phyloP scores from a whole-genome alignment of 2,888 invertebrate genomes.

The Patella caerulea region DNA sequence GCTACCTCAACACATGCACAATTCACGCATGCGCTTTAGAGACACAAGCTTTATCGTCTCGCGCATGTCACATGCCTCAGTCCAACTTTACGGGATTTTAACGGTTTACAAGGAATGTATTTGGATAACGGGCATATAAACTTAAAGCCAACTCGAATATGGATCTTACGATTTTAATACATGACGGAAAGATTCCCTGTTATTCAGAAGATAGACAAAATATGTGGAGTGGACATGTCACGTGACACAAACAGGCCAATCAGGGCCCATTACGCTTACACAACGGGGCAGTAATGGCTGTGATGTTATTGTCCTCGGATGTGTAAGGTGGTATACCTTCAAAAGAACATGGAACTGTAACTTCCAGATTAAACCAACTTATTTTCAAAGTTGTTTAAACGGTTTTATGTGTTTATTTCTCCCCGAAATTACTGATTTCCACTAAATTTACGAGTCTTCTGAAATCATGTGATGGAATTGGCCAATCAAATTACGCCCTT shows the following conservation, averaged over 20 bases:
- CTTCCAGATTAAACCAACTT: too few species aligned
- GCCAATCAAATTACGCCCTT: slow-evolving; percentile 64
- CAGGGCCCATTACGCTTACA: slow-evolving; percentile 17
- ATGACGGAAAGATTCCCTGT: neutral
- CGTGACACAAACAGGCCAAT: slow-evolving; percentile 22
- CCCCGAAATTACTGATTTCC: slow-evolving; percentile 11
- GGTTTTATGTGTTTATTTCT: too few species aligned
- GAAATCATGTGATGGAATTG: slow-evolving; percentile 65
- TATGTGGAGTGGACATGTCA: slow-evolving; percentile 13
- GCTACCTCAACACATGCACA: slow-evolving; percentile 29
- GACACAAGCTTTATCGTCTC: slow-evolving; percentile 14
- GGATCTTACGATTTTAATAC: too few species aligned
- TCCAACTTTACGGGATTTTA: too few species aligned
- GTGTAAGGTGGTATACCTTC: neutral
- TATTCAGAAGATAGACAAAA: neutral
- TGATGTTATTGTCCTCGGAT: slow-evolving; percentile 8
- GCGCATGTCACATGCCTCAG: slow-evolving; percentile 5
- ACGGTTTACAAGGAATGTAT: too few species aligned
- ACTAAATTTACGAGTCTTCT: slow-evolving; percentile 19
- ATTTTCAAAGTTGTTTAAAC: too few species aligned
- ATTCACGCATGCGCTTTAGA: slow-evolving; percentile 32
- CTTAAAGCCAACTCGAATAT: too few species aligned
- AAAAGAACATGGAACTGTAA: too few species aligned
- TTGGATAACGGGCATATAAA: too few species aligned
- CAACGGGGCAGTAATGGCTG: slow-evolving; percentile 25